Conservation (phyloP, 2,113 vertebrate genomes). For the Onychostoma macrolepis region DNA sequence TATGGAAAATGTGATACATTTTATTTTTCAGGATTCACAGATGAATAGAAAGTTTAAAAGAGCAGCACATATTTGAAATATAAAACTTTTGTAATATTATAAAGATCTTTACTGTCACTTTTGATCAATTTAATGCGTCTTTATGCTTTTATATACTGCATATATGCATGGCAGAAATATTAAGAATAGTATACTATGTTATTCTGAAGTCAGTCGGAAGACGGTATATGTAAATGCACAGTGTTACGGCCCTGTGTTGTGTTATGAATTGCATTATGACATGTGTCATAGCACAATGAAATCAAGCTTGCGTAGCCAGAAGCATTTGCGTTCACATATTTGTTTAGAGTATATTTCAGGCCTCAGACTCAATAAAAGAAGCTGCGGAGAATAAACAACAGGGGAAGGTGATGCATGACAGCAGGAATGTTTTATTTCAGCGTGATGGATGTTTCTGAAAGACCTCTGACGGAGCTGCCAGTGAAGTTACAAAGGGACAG, state of each 20-base stretch:
- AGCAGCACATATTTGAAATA: too few relatives aligned
- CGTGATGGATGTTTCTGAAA: conserved; percentile 16
- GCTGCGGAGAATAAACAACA: neutral
- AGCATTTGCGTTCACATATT: neutral
- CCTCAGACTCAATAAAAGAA: neutral
- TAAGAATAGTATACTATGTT: neutral
- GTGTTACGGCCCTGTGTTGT: neutral
- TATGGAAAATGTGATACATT: too few relatives aligned
- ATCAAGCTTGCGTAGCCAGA: neutral
- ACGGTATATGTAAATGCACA: neutral
- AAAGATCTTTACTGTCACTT: neutral
- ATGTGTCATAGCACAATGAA: neutral
- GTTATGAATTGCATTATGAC: neutral
- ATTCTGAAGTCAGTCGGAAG: neutral
- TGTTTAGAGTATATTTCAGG: neutral
- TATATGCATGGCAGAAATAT: neutral
- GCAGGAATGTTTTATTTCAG: neutral
- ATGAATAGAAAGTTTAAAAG: too few relatives aligned
- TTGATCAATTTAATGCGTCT: neutral
- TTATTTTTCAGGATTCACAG: too few relatives aligned
- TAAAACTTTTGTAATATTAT: too few relatives aligned
- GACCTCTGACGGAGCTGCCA: neutral
- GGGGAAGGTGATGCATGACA: conserved; percentile 3
- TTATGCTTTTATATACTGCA: neutral
- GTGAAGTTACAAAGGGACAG: neutral